A percentile compares a stretch with the other conserved stretches of the same genome.
Evolutionary conservation across 2,888 invertebrate species (phyloP).

Genomic region (Orthosia incerta): DNA sequence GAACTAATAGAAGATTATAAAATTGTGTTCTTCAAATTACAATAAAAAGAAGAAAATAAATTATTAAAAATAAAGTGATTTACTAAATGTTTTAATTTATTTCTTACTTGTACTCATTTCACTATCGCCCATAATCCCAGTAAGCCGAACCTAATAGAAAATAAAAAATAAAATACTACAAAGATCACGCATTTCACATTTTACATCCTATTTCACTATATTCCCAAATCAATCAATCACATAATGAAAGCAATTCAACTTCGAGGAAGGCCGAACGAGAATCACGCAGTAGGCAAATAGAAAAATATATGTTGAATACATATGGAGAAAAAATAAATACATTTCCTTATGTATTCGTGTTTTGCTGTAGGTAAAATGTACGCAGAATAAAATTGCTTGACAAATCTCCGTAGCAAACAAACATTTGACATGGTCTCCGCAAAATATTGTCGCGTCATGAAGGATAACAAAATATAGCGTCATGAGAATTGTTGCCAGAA

Average conservation of each 20-base stretch:
- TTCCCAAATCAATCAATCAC: constrained; percentile 17
- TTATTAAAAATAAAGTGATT: constrained; percentile 77
- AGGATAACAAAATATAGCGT: constrained; percentile 26
- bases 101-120: constrained; percentile 46
- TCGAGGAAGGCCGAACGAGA: constrained; percentile 11
- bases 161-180: not conserved
- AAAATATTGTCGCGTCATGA: constrained; percentile 40
- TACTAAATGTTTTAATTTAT: constrained; percentile 74
- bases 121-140: not conserved
- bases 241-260: constrained; percentile 30
- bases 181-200: not conserved
- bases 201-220: not conserved
- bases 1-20: constrained; percentile 73
- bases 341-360: constrained; percentile 6
- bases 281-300: constrained; percentile 10
- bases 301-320: constrained; percentile 10
- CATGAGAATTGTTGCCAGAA: constrained; percentile 14
- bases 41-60: constrained; percentile 75
- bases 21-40: constrained; percentile 79
- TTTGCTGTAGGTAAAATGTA: constrained; percentile 21
- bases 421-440: constrained; percentile 23
- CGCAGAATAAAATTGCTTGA: constrained; percentile 24
- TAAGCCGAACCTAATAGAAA: not conserved
- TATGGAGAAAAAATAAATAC: not conserved
- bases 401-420: constrained; percentile 46